Conservation (phyloP, 2,888 invertebrate species). For the Candidula unifasciata region DNA sequence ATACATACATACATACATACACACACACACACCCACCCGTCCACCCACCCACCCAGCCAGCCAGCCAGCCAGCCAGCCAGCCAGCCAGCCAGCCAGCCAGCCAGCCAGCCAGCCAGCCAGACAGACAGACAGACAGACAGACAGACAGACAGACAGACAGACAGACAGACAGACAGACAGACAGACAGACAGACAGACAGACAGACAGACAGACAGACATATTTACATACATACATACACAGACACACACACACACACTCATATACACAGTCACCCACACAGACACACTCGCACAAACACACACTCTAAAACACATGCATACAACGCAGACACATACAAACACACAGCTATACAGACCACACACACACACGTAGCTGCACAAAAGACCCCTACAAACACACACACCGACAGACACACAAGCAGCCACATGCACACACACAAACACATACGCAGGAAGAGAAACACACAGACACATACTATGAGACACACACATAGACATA, state of each 20-base stretch:
- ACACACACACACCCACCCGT: not conserved
- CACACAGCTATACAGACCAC: not conserved
- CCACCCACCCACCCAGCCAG: too few relatives aligned
- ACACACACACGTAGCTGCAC: not conserved
- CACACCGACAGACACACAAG: not conserved
- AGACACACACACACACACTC: not conserved
- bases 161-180: conserved; percentile 3
- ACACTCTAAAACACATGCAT: too few relatives aligned
- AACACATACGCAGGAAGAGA: not conserved
- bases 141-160: not conserved
- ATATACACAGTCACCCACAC: not conserved
- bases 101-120: too few relatives aligned
- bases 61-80: too few relatives aligned
- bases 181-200: conserved; percentile 37
- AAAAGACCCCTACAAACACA: not conserved
- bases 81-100: too few relatives aligned
- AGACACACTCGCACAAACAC: not conserved
- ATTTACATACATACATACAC: not conserved
- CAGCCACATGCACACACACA: not conserved
- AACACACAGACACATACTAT: not conserved
- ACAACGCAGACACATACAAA: not conserved
- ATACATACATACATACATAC: conserved; percentile 34
- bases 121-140: conserved; percentile 9
- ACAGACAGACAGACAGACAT: conserved; percentile 24
- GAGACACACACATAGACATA: not conserved